phyloP scores from a whole-genome alignment of 2,113 vertebrate genomes.

The Pseudolaguvia tuberculata region DNA sequence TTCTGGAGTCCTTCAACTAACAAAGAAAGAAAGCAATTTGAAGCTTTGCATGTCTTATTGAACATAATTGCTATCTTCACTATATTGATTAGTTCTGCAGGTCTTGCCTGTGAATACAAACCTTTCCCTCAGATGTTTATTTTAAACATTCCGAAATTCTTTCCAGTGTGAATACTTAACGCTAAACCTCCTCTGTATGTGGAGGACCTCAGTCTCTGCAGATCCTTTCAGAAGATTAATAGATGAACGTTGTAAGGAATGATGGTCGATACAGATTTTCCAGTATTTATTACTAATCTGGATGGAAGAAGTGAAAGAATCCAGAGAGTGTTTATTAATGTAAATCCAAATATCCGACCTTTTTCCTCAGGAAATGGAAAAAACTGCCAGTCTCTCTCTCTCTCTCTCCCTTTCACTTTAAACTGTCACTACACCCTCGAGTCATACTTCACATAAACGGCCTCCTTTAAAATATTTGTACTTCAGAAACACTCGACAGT shows the following conservation, averaged over 20 bases:
- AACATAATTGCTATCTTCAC: no score
- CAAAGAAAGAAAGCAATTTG: no score
- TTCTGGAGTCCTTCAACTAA: no score
- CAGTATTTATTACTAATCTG: neutral
- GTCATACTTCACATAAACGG: neutral
- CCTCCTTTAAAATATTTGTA: neutral
- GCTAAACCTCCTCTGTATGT: no score
- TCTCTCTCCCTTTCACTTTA: neutral
- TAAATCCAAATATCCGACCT: neutral
- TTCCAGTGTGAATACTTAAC: no score
- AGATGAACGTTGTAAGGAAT: neutral
- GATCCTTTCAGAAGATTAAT: neutral
- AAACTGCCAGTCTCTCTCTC: neutral
- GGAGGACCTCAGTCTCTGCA: neutral
- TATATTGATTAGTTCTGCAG: no score
- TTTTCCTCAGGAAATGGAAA: constrained; percentile 15
- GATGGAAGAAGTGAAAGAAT: neutral
- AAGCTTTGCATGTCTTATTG: no score
- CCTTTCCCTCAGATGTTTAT: no score
- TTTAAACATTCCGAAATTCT: no score
- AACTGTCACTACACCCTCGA: neutral
- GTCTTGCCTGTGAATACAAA: no score
- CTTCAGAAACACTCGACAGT: neutral
- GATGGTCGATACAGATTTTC: neutral
- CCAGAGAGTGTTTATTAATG: constrained; percentile 13